Percentiles rank a stretch among this genome's conserved stretches.
Conservation (phyloP, 23 tunicate genomes). For the Trididemnum nubilum region DNA sequence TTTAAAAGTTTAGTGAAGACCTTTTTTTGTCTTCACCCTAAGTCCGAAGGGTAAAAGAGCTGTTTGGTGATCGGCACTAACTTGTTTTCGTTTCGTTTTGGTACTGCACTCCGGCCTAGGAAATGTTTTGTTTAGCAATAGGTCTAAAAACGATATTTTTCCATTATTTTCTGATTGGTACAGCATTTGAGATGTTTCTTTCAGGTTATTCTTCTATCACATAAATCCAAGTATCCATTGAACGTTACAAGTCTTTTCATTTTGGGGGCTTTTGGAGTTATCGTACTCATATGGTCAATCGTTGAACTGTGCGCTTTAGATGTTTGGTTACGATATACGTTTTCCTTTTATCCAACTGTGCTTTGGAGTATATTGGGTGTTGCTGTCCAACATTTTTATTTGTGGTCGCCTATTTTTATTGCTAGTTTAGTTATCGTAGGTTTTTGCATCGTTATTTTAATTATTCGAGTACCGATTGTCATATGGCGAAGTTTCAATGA, state of each 20-base stretch:
- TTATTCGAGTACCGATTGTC: conserved; percentile 60
- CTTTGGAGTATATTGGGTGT: conserved; percentile 50
- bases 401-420: conserved; percentile 69
- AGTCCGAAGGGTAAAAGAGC: too few relatives aligned
- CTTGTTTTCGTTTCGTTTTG: too few relatives aligned
- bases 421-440: conserved; percentile 29
- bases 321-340: conserved; percentile 70
- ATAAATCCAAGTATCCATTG: conserved; percentile 34
- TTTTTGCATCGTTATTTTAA: conserved; percentile 23
- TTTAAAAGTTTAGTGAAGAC: too few relatives aligned
- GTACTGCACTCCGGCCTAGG: too few relatives aligned
- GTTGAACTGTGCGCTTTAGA: conserved; percentile 59
- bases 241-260: conserved; percentile 36
- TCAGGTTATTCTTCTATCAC: conserved; percentile 46
- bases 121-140: too few relatives aligned
- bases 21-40: too few relatives aligned
- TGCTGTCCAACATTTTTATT: conserved; percentile 37
- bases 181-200: not conserved
- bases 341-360: conserved; percentile 51
- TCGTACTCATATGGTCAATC: conserved; percentile 52
- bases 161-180: too few relatives aligned
- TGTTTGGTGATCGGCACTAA: too few relatives aligned
- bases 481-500: conserved; percentile 66
- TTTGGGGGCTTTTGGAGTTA: conserved; percentile 35
- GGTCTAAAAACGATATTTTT: too few relatives aligned